Conservation (phyloP, 1,140 invertebrate genomes). For the Nymphalis io region DNA sequence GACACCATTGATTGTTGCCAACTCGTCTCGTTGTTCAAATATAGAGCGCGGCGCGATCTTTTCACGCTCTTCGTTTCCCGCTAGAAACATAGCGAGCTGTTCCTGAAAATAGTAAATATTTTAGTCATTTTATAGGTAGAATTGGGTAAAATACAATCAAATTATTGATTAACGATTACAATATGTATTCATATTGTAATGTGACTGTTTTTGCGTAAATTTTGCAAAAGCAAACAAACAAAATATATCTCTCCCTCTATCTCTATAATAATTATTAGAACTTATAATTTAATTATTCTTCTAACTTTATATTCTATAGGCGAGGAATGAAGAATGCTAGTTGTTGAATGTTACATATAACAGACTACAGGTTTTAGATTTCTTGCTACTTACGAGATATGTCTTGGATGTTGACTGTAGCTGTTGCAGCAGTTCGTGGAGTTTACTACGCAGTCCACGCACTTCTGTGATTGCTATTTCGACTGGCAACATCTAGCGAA, state of each 20-base stretch:
- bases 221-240: too few species aligned
- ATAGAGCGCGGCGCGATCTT: constrained; percentile 77
- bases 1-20: constrained; percentile 74
- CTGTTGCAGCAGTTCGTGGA: constrained; percentile 63
- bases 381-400: constrained; percentile 59
- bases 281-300: too few species aligned
- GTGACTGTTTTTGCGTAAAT: too few species aligned
- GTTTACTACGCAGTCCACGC: constrained; percentile 48
- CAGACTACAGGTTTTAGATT: background rate
- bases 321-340: too few species aligned
- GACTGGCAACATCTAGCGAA: constrained; percentile 61
- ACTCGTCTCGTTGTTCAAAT: constrained; percentile 78
- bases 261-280: too few species aligned
- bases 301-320: too few species aligned
- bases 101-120: constrained; percentile 69
- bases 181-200: too few species aligned
- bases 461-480: constrained; percentile 68
- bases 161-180: too few species aligned
- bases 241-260: too few species aligned
- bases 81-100: constrained; percentile 81
- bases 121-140: too few species aligned
- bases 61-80: constrained; percentile 81
- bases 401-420: constrained; percentile 67
- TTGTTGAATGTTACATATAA: too few species aligned
- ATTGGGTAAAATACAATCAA: too few species aligned